Evolutionary conservation across 2,797 vertebrate species (phyloP).

Genomic region (Anisognathus igniventris): DNA sequence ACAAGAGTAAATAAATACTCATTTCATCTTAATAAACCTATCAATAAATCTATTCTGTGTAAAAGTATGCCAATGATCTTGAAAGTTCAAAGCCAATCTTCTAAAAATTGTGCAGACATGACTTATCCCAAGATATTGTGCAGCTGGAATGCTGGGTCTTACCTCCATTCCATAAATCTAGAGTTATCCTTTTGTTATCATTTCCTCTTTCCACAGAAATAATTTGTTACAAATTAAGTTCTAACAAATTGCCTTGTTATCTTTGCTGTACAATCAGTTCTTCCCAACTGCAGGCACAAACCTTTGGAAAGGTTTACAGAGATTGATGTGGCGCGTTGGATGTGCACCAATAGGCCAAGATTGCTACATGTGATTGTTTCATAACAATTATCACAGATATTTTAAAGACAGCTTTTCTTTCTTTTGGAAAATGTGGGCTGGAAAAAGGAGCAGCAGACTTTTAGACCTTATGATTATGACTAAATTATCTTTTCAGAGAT

Average conservation of each 20-base stretch:
- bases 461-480: not conserved
- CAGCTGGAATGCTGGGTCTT: not conserved
- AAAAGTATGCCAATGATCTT: not conserved
- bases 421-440: not conserved
- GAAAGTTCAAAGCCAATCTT: not conserved
- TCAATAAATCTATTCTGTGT: not conserved
- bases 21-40: not conserved
- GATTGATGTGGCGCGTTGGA: not conserved
- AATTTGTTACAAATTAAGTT: not conserved
- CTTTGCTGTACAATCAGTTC: not conserved
- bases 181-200: not conserved
- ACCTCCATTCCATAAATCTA: not conserved
- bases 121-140: not conserved
- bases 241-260: not conserved
- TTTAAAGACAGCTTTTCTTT: not conserved
- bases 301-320: not conserved
- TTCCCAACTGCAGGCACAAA: not conserved
- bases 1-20: not conserved
- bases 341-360: not conserved
- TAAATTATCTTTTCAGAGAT: not conserved
- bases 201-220: not conserved
- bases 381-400: not conserved
- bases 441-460: not conserved
- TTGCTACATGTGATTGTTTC: not conserved
- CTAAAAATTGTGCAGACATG: not conserved